Evolutionary conservation across 2,888 invertebrate genomes (phyloP).

Genomic region (Drosophila multiciliata): DNA sequence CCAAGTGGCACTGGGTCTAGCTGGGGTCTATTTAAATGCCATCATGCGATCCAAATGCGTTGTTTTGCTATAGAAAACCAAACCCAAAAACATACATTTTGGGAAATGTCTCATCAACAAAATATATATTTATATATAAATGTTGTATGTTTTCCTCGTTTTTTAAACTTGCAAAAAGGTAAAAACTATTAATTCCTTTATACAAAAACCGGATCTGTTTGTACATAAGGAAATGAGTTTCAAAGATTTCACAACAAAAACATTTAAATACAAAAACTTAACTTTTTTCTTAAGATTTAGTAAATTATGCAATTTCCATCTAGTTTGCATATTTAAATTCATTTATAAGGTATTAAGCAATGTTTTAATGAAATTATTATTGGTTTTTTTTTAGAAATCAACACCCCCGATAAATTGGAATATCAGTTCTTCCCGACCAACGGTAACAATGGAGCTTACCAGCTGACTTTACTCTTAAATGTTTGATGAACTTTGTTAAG

Average conservation of each 20-base stretch:
- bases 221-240: neutral
- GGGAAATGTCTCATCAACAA: neutral
- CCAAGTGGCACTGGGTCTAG: slow-evolving; percentile 3
- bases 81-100: slow-evolving; percentile 17
- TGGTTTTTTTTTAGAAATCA: slow-evolving; percentile 86
- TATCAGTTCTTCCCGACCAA: slow-evolving; percentile 92
- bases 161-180: too few species aligned
- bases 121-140: neutral
- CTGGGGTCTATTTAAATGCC: slow-evolving; percentile 69
- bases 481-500: neutral
- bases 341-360: neutral
- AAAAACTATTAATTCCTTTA: neutral
- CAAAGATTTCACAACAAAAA: neutral
- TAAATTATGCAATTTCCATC: neutral
- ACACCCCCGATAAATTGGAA: slow-evolving; percentile 92
- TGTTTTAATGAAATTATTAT: neutral
- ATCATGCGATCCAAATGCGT: slow-evolving; percentile 63
- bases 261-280: too few species aligned
- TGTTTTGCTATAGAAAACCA: slow-evolving; percentile 21
- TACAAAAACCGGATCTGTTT: neutral
- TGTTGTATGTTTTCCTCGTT: neutral
- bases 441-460: too few species aligned
- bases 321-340: neutral
- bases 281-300: neutral
- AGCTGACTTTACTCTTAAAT: neutral